These are phyloP conservation scores for Drosophila greeni DNA, from an alignment of 2,888 invertebrate genomes.

Conservation along the genomic window DNA sequence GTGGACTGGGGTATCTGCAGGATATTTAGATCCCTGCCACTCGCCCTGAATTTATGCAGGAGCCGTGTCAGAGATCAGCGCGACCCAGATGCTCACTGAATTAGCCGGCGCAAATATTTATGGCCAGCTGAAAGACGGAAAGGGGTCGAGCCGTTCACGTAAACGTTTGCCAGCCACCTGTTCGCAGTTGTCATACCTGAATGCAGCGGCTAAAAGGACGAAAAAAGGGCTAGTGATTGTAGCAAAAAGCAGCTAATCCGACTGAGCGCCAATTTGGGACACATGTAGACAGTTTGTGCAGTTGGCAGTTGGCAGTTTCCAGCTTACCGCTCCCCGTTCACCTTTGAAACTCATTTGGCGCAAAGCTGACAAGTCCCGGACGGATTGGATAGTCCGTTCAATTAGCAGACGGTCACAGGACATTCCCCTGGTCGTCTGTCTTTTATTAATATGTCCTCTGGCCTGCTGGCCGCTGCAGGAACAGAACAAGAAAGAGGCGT, in stretches of 20 bases:
- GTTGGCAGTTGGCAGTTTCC: conserved; percentile 23
- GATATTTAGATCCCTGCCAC: conserved; percentile 14
- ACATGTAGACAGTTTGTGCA: conserved; percentile 47
- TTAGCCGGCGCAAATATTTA: conserved; percentile 48
- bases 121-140: conserved; percentile 31
- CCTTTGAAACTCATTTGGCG: conserved; percentile 49
- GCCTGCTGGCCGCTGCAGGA: conserved; percentile 9
- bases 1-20: conserved; percentile 2
- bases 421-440: conserved; percentile 31
- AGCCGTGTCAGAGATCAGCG: conserved; percentile 58
- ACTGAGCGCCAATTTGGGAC: conserved; percentile 62
- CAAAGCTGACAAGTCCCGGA: conserved; percentile 34
- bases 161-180: conserved; percentile 61
- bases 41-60: conserved; percentile 38
- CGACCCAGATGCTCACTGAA: conserved; percentile 57
- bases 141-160: conserved; percentile 41
- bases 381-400: conserved; percentile 40
- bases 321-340: conserved; percentile 33
- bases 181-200: conserved; percentile 53
- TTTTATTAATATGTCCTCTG: conserved; percentile 54
- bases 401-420: conserved; percentile 55
- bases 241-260: conserved; percentile 58
- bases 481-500: conserved; percentile 1
- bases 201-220: conserved; percentile 22
- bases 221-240: conserved; percentile 37